Evolutionary conservation across 2,888 invertebrate genomes (phyloP).

Genomic region (Tortricodes alternella): DNA sequence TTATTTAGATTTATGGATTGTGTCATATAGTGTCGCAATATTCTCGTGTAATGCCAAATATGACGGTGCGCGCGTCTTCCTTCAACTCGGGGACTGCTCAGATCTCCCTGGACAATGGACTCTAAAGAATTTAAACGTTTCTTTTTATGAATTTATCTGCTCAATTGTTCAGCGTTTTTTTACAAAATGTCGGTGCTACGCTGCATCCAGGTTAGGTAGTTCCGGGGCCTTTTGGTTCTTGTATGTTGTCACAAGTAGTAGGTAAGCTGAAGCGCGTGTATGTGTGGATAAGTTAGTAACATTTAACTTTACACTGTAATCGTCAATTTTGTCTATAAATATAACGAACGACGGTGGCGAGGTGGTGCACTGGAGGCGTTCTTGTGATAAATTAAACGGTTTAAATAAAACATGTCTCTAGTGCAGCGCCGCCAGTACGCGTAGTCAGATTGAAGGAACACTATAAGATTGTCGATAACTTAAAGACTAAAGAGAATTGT

Average conservation of each 20-base stretch:
- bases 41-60: constrained; percentile 49
- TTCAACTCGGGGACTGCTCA: constrained; percentile 51
- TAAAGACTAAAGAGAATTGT: neutral
- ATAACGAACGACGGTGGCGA: constrained; percentile 17
- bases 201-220: constrained; percentile 18
- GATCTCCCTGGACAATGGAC: constrained; percentile 48
- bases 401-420: neutral
- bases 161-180: constrained; percentile 42
- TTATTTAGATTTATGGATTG: constrained; percentile 49
- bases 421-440: neutral
- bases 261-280: constrained; percentile 18
- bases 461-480: neutral
- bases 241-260: constrained; percentile 27
- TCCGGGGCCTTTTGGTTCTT: constrained; percentile 32
- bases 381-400: neutral
- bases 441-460: neutral
- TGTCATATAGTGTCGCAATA: constrained; percentile 56
- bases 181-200: constrained; percentile 37
- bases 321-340: constrained; percentile 31
- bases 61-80: constrained; percentile 26
- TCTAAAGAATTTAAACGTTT: neutral
- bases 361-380: neutral
- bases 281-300: constrained; percentile 20
- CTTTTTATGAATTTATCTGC: constrained; percentile 43
- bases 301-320: constrained; percentile 22